Base-by-base conservation (phyloP, 1,140 invertebrate species). In the Euwallacea similis region DNA sequence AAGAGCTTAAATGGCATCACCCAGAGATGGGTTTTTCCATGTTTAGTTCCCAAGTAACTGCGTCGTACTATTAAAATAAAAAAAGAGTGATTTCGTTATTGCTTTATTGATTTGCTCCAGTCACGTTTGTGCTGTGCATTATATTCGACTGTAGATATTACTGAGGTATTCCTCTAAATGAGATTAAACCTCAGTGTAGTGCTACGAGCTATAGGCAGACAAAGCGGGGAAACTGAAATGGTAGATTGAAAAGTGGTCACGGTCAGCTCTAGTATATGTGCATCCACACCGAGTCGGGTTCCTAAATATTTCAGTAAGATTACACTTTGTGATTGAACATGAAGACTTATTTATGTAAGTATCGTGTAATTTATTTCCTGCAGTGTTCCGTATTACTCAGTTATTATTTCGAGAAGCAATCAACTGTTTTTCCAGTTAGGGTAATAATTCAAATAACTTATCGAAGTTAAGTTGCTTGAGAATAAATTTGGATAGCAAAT, bases 41-140 rank as follows among this genome's bases (percentile, higher is more conserved):
- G n/a, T 41, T 43, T 55, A 11, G 53, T 55, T 66, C 15, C 15
- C n/a, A 56, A 33, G 21, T 33, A 33, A 33, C 21, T 33, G 21
- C 21, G 21, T 33, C 1, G 21, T 33, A 4, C 21, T 33, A 21
- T 56, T 56, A 7, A 41, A 54, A 42, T 7, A 41, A 66, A 56
- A 66, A 64, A 66, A 66, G 55, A 53, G 21, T 62, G 42, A n/a
- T 15, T 43, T 13, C 10, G 46, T 33, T 47, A 63, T 47, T 63
- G 21, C 43, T 63, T 63, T 63, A 63, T 47, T 46, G 15, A n/a
- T 50, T 63, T 63, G 16, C 61, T 63, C 50, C 50, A 63, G 61
- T 63, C 61, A 63, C 61, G 61, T 13, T 63, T 50, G 7, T 44
- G 15, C 21, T 50, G 61, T 50, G 42, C 7, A 16, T 63, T 7